phyloP scores from a whole-genome alignment of 2,797 vertebrate genomes.

The Spondyliosoma cantharus region DNA sequence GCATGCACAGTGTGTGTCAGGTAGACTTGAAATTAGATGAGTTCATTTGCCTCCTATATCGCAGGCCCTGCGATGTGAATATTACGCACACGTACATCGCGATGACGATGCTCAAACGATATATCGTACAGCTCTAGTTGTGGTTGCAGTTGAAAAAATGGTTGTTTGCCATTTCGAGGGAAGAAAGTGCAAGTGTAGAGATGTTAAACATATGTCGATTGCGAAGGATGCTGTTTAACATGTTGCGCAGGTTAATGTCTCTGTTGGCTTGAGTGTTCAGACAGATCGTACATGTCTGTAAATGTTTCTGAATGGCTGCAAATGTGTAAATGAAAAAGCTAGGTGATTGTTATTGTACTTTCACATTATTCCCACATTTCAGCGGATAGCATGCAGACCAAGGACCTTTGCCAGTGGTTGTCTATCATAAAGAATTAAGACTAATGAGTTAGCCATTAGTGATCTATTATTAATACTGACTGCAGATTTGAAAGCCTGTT shows the following conservation, averaged over 20 bases:
- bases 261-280: constrained; percentile 15
- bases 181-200: neutral
- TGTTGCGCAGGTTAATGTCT: constrained; percentile 17
- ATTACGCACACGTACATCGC: no score
- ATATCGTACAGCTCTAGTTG: no score
- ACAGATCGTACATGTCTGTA: constrained; percentile 37
- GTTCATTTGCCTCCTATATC: no score
- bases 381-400: neutral
- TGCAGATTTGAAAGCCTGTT: neutral
- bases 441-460: neutral
- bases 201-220: neutral
- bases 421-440: neutral
- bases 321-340: no score
- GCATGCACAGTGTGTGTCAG: no score
- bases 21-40: no score
- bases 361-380: no score
- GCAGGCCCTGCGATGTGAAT: no score
- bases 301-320: constrained; percentile 15
- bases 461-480: constrained; percentile 13
- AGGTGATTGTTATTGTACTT: no score
- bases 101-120: no score
- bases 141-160: neutral
- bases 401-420: neutral
- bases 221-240: constrained; percentile 11
- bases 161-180: neutral